Evolutionary conservation across 2,888 invertebrate genomes (phyloP).

Genomic region (Dynastes hyllus): DNA sequence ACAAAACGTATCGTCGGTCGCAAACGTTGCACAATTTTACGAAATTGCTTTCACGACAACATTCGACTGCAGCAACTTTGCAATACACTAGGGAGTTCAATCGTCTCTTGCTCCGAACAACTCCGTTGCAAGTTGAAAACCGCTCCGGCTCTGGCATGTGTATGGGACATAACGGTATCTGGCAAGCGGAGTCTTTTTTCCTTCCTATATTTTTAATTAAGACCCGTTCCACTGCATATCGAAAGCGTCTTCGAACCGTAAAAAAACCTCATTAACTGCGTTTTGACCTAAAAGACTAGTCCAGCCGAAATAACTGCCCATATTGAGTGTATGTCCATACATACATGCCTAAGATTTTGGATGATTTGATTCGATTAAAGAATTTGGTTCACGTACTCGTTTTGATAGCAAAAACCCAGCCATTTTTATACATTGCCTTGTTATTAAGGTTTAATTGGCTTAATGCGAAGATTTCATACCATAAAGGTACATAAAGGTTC

Average conservation of each 20-base stretch:
- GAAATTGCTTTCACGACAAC: background rate
- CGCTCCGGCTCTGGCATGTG: background rate
- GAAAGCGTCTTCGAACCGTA: slow-evolving; percentile 4
- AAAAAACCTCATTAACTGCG: background rate
- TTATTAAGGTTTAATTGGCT: too few relatives aligned
- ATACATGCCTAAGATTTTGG: too few relatives aligned
- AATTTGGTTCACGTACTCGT: too few relatives aligned
- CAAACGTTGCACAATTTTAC: background rate
- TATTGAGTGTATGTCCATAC: too few relatives aligned
- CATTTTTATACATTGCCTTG: too few relatives aligned
- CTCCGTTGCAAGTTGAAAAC: slow-evolving; percentile 2
- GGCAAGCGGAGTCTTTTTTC: slow-evolving; percentile 7
- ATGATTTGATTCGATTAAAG: too few relatives aligned
- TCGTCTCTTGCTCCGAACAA: background rate
- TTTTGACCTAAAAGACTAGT: slow-evolving; percentile 3
- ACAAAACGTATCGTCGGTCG: background rate
- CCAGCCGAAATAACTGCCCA: background rate
- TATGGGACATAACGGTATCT: slow-evolving; percentile 6
- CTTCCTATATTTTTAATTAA: slow-evolving; percentile 8
- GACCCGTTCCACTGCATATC: background rate
- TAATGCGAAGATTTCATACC: too few relatives aligned
- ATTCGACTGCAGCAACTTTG: background rate
- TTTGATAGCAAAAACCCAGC: too few relatives aligned
- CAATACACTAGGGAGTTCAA: background rate
- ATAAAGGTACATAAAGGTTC: too few relatives aligned